Percentiles rank a stretch among this genome's conserved stretches.
phyloP scores from a whole-genome alignment of 2,797 vertebrate genomes.

The Myiotriccus ornatus region DNA sequence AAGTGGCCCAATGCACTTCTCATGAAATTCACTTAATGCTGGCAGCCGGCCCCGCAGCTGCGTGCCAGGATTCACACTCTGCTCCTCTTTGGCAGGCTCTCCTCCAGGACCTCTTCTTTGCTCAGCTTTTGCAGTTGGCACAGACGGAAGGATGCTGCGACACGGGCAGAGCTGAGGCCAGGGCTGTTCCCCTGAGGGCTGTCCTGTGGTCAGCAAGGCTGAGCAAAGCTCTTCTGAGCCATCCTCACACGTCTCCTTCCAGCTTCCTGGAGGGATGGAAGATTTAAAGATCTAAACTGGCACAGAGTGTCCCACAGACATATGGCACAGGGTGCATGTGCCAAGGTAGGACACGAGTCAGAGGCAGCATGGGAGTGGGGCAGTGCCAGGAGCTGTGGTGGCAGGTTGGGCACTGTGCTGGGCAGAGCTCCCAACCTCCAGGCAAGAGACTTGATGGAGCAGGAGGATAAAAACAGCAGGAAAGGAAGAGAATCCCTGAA shows the following conservation, averaged over 20 bases:
- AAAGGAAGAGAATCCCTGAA: background rate
- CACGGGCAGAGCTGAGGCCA: background rate
- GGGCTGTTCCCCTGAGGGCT: background rate
- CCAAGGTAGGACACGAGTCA: rapidly evolving
- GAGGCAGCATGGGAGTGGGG: background rate
- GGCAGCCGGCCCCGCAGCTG: background rate
- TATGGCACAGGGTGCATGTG: rapidly evolving
- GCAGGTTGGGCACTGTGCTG: rapidly evolving
- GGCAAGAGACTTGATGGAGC: rapidly evolving
- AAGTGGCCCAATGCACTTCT: conserved; percentile 46
- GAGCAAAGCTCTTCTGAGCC: background rate
- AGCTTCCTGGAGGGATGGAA: background rate
- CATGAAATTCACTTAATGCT: conserved; percentile 46
- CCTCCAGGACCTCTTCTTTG: background rate
- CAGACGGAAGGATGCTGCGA: background rate
- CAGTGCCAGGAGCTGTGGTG: background rate
- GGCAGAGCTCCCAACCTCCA: rapidly evolving
- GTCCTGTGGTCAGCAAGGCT: background rate
- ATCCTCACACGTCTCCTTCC: background rate
- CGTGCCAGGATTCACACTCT: background rate
- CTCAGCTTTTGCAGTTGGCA: background rate
- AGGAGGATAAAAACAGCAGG: background rate
- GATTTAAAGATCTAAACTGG: background rate
- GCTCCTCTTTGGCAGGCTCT: background rate
- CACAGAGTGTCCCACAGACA: background rate